Base-by-base conservation (phyloP, 2,797 vertebrate species). In the Pipistrellus kuhlii region DNA sequence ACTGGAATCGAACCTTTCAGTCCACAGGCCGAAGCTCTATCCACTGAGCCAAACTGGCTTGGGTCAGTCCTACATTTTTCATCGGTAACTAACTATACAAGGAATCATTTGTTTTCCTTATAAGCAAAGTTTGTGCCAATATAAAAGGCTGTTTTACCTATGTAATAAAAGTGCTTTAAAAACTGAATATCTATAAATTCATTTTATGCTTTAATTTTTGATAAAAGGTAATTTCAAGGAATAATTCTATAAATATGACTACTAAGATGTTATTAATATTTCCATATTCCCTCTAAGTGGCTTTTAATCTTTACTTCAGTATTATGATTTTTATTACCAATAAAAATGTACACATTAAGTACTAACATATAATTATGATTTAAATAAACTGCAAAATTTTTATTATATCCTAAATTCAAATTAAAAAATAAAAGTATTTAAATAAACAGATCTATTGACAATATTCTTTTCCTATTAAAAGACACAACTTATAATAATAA, bases 251-350 rank as follows among this genome's bases (percentile, higher is more conserved):
- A 93, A 95, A 91, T 94, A 27, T 76, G 85, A 95, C 57, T 59
- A 59, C 69, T 93, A 88, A 85, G 93, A 77, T 90, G 81, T 62
- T 90, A 93, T 83, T 82, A 96, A 90, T 55, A 92, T 80, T 91
- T 94, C 69, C 88, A 27, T 84, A 90, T 94, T 85, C 53, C 25
- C 66, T 48, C 53, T 97, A 93, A 96, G 68, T 96, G 59, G n/a
- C 32, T 96, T 95, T 96, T 95, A 95, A 97, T 96, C 27, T 75
- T 96, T 75, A 66, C 46, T 95, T 95, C n/a, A 86, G 32, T 82
- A 85, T 94, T 83, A 91, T 86, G 10, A 94, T 82, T 96, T 96
- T 95, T 96, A 96, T 92, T 95, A 64, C 32, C 71, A 96, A 93
- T 95, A 96, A 97, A 95, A 96, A 86, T 86, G 53, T 81, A 20